These are phyloP conservation scores for Deroptyus accipitrinus DNA, from an alignment of 2,113 vertebrate species.

Conservation along the genomic window DNA sequence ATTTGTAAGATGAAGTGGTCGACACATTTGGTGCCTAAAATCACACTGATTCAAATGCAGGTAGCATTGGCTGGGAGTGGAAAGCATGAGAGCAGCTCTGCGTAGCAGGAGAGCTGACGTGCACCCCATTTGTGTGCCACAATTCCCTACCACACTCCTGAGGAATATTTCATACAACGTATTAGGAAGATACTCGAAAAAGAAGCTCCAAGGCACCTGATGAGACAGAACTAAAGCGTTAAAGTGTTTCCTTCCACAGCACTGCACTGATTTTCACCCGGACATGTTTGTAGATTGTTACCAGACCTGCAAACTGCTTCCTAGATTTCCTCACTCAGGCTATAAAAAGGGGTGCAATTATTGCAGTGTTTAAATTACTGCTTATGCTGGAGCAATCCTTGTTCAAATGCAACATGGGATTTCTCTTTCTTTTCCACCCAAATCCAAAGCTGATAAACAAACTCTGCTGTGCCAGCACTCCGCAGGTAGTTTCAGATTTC, in stretches of 20 bases:
- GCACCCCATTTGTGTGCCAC: background rate
- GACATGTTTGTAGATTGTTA: background rate
- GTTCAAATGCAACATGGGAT: background rate
- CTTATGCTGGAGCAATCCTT: background rate
- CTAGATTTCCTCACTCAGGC: background rate
- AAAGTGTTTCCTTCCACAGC: background rate
- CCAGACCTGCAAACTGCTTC: slow-evolving; percentile 29
- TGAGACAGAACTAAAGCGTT: background rate
- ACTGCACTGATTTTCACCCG: background rate
- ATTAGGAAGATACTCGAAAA: background rate
- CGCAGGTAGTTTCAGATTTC: slow-evolving; percentile 34
- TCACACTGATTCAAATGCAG: background rate
- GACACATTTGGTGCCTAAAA: background rate
- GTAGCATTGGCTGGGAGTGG: background rate
- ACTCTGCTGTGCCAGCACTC: slow-evolving; percentile 32
- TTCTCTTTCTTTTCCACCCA: background rate
- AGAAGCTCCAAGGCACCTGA: background rate
- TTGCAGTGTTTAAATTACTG: slow-evolving; percentile 9
- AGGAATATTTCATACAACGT: background rate
- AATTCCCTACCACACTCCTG: accelerated
- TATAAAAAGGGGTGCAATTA: slow-evolving; percentile 23
- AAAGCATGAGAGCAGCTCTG: background rate
- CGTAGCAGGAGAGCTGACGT: background rate
- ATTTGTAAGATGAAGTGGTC: background rate
- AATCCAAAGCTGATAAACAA: background rate